phyloP scores from a whole-genome alignment of 2,113 vertebrate species.

The Channa maculata region DNA sequence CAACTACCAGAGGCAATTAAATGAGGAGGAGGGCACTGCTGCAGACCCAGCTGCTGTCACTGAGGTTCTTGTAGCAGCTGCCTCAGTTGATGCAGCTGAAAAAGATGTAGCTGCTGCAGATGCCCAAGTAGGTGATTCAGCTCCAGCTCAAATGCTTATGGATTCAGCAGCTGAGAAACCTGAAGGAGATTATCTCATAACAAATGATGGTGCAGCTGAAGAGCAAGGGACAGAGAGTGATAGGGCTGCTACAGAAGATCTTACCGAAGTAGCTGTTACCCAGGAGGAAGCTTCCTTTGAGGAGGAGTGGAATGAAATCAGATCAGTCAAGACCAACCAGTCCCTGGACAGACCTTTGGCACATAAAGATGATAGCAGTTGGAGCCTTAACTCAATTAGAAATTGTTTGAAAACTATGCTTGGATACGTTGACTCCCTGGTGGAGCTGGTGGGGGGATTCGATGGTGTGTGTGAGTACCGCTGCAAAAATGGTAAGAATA shows the following conservation, averaged over 20 bases:
- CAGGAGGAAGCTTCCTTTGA: slow-evolving; percentile 19
- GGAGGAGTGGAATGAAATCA: slow-evolving; percentile 55
- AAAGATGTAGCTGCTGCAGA: slow-evolving; percentile 19
- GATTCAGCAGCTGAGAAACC: slow-evolving; percentile 4
- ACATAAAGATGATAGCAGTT: slow-evolving; percentile 78
- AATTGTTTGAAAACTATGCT: slow-evolving; percentile 89
- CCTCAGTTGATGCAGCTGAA: slow-evolving; percentile 6
- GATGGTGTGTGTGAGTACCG: slow-evolving; percentile 94
- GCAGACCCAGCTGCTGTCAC: slow-evolving; percentile 14
- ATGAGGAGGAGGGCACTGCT: slow-evolving; percentile 11
- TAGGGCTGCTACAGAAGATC: slow-evolving; percentile 21
- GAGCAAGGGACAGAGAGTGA: slow-evolving; percentile 18
- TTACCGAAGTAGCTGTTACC: slow-evolving; percentile 20
- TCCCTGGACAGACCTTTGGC: slow-evolving; percentile 15
- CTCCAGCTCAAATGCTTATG: background rate
- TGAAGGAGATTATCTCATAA: slow-evolving; percentile 12
- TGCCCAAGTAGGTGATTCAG: background rate
- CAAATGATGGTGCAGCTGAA: slow-evolving; percentile 19
- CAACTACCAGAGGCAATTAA: slow-evolving; percentile 30
- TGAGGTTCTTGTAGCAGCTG: background rate
- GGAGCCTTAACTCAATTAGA: slow-evolving; percentile 89
- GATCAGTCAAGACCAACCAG: slow-evolving; percentile 32
- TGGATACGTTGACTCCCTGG: slow-evolving; percentile 92
- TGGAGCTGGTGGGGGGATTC: slow-evolving; percentile 92
- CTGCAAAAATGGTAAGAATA: slow-evolving; percentile 89